Evolutionary conservation across 2,888 invertebrate species (phyloP).

Genomic region (Nematopogon swammerdamellus): DNA sequence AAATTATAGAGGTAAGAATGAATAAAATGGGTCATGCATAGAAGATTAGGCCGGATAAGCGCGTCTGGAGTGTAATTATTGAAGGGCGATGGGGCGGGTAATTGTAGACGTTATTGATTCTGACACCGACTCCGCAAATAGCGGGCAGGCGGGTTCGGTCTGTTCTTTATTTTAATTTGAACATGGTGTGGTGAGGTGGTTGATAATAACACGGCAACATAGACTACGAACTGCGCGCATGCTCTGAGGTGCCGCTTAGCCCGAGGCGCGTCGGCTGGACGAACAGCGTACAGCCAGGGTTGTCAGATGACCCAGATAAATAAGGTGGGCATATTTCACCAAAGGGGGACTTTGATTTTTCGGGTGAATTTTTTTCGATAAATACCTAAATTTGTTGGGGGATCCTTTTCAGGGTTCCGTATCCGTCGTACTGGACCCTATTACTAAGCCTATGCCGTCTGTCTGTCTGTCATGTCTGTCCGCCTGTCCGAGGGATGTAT

Average conservation of each 20-base stretch:
- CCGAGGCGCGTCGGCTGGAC: neutral
- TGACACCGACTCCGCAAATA: neutral
- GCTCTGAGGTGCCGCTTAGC: neutral
- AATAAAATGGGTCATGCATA: conserved; percentile 4
- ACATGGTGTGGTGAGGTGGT: neutral
- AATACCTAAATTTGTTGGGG: too few relatives aligned
- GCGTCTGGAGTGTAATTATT: neutral
- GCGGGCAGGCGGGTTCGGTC: neutral
- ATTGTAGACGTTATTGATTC: neutral
- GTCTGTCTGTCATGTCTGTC: too few relatives aligned
- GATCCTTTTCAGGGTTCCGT: too few relatives aligned
- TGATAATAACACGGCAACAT: neutral
- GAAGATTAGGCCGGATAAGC: conserved; percentile 2
- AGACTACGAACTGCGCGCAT: neutral
- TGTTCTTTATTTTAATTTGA: neutral
- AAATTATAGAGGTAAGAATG: neutral
- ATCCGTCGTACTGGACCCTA: too few relatives aligned
- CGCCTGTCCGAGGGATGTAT: too few relatives aligned
- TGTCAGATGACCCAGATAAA: too few relatives aligned
- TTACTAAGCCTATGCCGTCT: too few relatives aligned
- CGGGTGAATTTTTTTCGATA: too few relatives aligned
- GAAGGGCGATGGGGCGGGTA: neutral
- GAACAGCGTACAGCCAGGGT: too few relatives aligned
- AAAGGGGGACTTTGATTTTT: too few relatives aligned
- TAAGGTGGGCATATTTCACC: too few relatives aligned